Base-by-base conservation (phyloP, 2,113 vertebrate genomes). In the Regulus satrapa region DNA sequence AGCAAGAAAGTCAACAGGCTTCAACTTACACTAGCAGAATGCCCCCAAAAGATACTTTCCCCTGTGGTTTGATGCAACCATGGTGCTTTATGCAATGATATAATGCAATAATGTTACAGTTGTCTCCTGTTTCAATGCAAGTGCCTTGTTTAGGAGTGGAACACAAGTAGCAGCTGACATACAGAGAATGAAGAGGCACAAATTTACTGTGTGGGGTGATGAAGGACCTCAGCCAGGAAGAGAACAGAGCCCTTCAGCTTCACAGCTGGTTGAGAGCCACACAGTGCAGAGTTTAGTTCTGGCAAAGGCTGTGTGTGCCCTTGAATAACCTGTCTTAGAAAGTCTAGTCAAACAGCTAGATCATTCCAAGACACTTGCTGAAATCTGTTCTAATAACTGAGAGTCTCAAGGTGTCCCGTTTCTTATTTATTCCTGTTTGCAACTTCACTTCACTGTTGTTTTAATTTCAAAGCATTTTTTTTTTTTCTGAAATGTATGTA, bases 141-240 rank as follows among this genome's bases (percentile, higher is more conserved):
- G 26, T 0, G 0, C 17, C 91, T 54, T 71, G 59, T 58, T 83
- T 34, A 43, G 63, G 58, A 77, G 38, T n/a, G 20, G 58, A 76
- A 52, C 36, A 55, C 0, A 6, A 1, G 2, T n/a, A n/a, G 58
- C 82, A 62, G 32, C 16, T 83, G 58, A 49, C 36, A 54, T 4
- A 24, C 15, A 59, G 68, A 40, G 26, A 86, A 46, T 0, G 4
- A 54, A 36, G 18, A 26, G 12, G 54, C 41, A 68, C 23, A 85
- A 38, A 32, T 76, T 75, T 58, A n/a, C 48, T 48, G 17, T 0
- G 0, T 18, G 13, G 40, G 32, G 54, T 0, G 0, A 25, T 6
- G 3, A 45, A 54, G 34, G 28, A 49, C 36, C 49, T 12, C 74
- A 46, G 55, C 49, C 49, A 79, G 66, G 54, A 61, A 31, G 54